Evolutionary conservation across 2,888 invertebrate species (phyloP).

Genomic region (Anorthoa munda): DNA sequence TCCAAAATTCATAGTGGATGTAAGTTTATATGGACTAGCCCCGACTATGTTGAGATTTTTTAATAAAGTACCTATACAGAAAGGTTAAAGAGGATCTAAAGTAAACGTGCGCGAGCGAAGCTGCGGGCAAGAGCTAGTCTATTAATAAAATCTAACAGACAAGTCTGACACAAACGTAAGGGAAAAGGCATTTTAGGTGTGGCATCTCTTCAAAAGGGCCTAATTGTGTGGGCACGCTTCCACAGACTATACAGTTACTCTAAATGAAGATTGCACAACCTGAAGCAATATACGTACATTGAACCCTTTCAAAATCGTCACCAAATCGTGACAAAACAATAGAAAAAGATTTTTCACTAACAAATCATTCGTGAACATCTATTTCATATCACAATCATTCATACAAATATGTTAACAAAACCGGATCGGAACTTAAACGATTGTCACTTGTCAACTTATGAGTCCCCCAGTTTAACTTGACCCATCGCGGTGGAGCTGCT

Average conservation of each 20-base stretch:
- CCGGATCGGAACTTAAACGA: constrained; percentile 26
- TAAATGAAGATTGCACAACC: constrained; percentile 2
- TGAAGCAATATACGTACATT: neutral
- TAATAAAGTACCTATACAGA: no score
- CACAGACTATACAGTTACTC: neutral
- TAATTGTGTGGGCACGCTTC: neutral
- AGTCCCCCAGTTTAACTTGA: constrained; percentile 21
- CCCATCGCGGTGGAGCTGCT: neutral
- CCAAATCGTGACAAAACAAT: constrained; percentile 44
- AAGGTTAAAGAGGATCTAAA: no score
- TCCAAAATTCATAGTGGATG: no score
- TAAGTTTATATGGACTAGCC: no score
- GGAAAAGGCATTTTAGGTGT: neutral
- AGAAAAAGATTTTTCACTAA: constrained; percentile 18
- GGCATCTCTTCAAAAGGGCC: neutral
- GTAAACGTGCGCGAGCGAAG: no score
- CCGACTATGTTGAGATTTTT: no score
- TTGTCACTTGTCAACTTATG: constrained; percentile 56
- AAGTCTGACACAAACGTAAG: neutral
- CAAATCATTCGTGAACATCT: constrained; percentile 46
- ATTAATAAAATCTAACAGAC: neutral
- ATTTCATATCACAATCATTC: constrained; percentile 48
- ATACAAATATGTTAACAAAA: constrained; percentile 49
- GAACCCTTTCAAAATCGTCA: constrained; percentile 9
- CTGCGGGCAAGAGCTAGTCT: no score